A percentile compares a stretch with the other conserved stretches of the same genome.
Evolutionary conservation across 2,888 invertebrate genomes (phyloP).

Genomic region (Atethmia centrago): DNA sequence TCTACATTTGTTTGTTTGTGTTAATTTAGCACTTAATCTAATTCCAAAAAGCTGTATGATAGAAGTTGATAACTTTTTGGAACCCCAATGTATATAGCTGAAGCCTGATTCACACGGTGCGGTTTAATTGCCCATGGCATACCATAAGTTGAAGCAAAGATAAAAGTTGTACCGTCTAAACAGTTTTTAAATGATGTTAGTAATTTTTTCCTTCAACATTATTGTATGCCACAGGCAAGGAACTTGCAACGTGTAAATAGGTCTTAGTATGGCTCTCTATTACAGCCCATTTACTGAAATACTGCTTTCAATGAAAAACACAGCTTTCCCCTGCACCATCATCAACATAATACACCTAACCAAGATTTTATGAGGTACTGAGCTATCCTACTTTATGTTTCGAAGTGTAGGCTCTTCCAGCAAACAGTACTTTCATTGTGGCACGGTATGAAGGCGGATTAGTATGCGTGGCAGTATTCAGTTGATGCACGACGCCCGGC

Average conservation of each 20-base stretch:
- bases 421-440: conserved; percentile 14
- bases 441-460: conserved; percentile 65
- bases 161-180: not conserved
- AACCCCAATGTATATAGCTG: not conserved
- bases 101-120: not conserved
- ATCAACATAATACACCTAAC: not conserved
- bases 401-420: conserved; percentile 32
- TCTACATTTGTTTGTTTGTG: too few relatives aligned
- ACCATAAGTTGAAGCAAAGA: not conserved
- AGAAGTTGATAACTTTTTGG: not conserved
- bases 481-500: conserved; percentile 74
- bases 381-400: not conserved
- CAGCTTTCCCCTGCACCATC: not conserved
- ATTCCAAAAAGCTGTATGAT: not conserved
- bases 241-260: not conserved
- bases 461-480: conserved; percentile 76
- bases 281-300: not conserved
- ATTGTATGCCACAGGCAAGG: not conserved
- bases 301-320: not conserved
- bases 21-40: not conserved
- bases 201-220: not conserved
- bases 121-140: not conserved
- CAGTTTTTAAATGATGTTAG: not conserved
- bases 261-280: not conserved
- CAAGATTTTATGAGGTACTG: not conserved